Conservation (phyloP, 2,113 vertebrate genomes). For the Pelobates fuscus region DNA sequence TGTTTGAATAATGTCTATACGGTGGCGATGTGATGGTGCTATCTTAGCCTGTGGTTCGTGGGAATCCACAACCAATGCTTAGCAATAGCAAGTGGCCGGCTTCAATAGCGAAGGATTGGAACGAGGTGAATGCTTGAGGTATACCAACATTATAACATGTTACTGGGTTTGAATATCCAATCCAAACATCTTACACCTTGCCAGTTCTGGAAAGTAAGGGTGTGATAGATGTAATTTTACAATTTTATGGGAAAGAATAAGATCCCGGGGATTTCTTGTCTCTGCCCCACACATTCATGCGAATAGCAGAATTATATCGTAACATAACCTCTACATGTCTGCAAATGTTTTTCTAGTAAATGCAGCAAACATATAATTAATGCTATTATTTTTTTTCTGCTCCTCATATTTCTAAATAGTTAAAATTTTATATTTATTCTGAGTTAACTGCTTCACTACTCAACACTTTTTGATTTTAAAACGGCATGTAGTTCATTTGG, state of each 20-base stretch:
- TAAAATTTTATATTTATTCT: too few species aligned
- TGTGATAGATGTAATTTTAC: background rate
- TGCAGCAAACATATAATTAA: too few species aligned
- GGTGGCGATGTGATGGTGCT: slow-evolving; percentile 31
- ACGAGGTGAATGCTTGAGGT: slow-evolving; percentile 18
- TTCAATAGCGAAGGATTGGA: background rate
- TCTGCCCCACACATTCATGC: background rate
- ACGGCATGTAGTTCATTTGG: too few species aligned
- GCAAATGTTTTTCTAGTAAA: too few species aligned
- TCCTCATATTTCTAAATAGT: too few species aligned
- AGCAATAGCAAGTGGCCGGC: slow-evolving; percentile 8
- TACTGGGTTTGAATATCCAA: slow-evolving; percentile 20
- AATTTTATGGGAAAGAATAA: background rate
- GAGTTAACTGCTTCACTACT: too few species aligned
- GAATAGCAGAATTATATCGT: too few species aligned
- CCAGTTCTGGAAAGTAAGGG: slow-evolving; percentile 2
- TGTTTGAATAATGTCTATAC: slow-evolving; percentile 42
- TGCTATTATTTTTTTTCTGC: too few species aligned
- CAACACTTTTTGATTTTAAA: too few species aligned
- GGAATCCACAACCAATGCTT: slow-evolving; percentile 27
- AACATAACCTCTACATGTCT: too few species aligned
- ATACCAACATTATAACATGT: slow-evolving; percentile 26
- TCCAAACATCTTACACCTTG: slow-evolving; percentile 14
- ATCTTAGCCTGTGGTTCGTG: slow-evolving; percentile 35
- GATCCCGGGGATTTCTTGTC: background rate